Conservation (phyloP, 1,140 invertebrate genomes). For the Hylyphantes graminicola region DNA sequence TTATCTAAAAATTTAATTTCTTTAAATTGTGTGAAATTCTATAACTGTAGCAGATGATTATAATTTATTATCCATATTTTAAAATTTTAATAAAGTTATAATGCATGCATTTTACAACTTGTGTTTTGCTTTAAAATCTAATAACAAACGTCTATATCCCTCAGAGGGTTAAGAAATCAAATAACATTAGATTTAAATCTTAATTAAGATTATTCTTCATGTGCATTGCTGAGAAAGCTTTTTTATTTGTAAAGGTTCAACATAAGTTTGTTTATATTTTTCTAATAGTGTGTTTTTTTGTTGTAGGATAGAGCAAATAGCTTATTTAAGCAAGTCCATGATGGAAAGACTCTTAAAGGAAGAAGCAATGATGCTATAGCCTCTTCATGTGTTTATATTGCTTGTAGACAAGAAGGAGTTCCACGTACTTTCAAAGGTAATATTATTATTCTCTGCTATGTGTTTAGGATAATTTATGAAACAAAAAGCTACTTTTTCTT, state of each 20-base stretch:
- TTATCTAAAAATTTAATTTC: too few species aligned
- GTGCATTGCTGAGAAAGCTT: too few species aligned
- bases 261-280: neutral
- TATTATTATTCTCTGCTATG: neutral
- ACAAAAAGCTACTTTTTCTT: too few species aligned
- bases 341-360: conserved; percentile 95
- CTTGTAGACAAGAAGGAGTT: conserved; percentile 97
- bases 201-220: neutral
- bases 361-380: conserved; percentile 97
- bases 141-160: too few species aligned
- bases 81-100: too few species aligned
- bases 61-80: too few species aligned
- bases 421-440: conserved; percentile 95
- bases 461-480: too few species aligned
- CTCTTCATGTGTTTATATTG: conserved; percentile 98
- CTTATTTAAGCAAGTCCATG: conserved; percentile 98
- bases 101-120: too few species aligned
- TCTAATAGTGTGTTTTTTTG: neutral
- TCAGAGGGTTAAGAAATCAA: neutral
- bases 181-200: neutral
- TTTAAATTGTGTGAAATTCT: too few species aligned
- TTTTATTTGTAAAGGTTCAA: neutral
- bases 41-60: too few species aligned
- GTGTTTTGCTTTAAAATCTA: too few species aligned
- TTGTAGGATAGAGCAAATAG: conserved; percentile 87